These are phyloP conservation scores for Muscicapa adusta DNA, from an alignment of 2,113 vertebrate species.

Conservation along the genomic window DNA sequence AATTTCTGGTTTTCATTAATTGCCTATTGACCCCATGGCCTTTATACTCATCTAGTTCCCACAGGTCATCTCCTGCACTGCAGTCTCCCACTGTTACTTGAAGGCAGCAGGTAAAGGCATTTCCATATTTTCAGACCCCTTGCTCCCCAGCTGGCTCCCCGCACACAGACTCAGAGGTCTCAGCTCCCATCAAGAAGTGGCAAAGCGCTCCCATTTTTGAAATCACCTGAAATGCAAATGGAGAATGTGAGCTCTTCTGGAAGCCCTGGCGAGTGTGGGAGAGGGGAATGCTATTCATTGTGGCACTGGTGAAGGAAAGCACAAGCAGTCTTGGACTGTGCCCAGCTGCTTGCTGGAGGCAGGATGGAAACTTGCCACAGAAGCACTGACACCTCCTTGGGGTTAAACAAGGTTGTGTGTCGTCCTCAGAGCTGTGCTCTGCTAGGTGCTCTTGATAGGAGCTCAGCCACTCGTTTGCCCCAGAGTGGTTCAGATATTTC, in stretches of 20 bases:
- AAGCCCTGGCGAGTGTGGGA: neutral
- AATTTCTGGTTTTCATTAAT: neutral
- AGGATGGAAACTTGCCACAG: slow-evolving; percentile 6
- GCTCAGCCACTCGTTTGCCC: neutral
- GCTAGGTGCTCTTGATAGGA: neutral
- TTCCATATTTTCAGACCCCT: neutral
- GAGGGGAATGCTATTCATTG: neutral
- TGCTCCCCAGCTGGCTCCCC: neutral
- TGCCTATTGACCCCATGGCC: neutral
- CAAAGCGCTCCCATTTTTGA: neutral
- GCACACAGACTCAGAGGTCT: neutral
- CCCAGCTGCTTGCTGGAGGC: neutral
- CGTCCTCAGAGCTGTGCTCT: neutral
- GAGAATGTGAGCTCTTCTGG: neutral
- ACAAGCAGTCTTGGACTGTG: neutral
- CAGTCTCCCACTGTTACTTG: rapidly evolving
- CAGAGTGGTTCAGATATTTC: neutral
- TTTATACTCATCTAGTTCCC: neutral
- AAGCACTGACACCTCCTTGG: neutral
- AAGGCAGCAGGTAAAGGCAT: neutral
- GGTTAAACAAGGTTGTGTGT: neutral
- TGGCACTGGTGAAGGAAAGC: neutral
- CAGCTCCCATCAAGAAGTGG: neutral
- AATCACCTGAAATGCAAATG: neutral
- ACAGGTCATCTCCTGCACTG: neutral